phyloP scores from a whole-genome alignment of 2,113 vertebrate genomes.

The Rhynchomys soricoides region DNA sequence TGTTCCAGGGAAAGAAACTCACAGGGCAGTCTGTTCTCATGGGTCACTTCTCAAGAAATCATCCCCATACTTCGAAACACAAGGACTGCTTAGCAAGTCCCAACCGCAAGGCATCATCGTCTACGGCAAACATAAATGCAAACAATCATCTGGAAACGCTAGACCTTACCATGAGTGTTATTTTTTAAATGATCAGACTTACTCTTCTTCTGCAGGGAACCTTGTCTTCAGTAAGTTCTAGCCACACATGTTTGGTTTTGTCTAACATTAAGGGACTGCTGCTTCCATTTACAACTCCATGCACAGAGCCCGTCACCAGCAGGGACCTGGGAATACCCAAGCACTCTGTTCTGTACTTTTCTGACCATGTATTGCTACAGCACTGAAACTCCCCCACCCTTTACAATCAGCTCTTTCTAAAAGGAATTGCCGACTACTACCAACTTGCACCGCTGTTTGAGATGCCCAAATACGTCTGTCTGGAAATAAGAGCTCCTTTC shows the following conservation, averaged over 20 bases:
- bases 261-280: conserved; percentile 38
- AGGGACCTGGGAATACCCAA: conserved; percentile 51
- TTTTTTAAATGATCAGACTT: conserved; percentile 20
- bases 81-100: conserved; percentile 25
- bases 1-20: conserved; percentile 74
- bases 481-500: conserved; percentile 39
- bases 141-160: not conserved
- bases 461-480: conserved; percentile 73
- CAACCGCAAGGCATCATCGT: not conserved
- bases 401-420: conserved; percentile 65
- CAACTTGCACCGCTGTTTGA: conserved; percentile 37
- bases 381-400: conserved; percentile 43
- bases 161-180: not conserved
- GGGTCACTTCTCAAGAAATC: conserved; percentile 49
- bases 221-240: conserved; percentile 45
- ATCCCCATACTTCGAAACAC: conserved; percentile 31
- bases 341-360: conserved; percentile 54
- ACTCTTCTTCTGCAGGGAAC: not conserved
- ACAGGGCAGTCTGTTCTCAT: conserved; percentile 76
- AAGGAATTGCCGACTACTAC: conserved; percentile 70
- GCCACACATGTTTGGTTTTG: conserved; percentile 17
- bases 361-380: conserved; percentile 57
- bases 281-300: conserved; percentile 26
- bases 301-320: conserved; percentile 24
- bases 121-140: not conserved